Evolutionary conservation across 2,888 invertebrate species (phyloP).

Genomic region (Pollenia griseotomentosa): DNA sequence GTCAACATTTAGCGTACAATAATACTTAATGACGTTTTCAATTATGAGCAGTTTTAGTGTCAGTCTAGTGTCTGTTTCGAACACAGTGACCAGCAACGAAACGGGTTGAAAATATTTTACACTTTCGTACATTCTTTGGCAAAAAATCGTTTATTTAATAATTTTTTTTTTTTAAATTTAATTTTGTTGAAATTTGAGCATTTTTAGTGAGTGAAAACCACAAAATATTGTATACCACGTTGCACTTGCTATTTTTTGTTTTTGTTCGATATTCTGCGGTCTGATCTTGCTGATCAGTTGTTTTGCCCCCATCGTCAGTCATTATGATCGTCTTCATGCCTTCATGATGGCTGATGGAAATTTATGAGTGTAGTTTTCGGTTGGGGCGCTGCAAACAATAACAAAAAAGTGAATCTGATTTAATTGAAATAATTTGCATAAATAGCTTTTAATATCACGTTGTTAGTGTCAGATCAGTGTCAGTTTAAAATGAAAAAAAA

Average conservation of each 20-base stretch:
- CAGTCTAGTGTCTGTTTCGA: constrained; percentile 67
- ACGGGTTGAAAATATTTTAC: constrained; percentile 42
- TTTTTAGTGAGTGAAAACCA: constrained; percentile 2
- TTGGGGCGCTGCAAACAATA: background rate
- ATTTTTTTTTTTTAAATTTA: background rate
- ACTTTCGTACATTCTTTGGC: background rate
- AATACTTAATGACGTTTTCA: constrained; percentile 72
- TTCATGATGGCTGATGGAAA: constrained; percentile 7
- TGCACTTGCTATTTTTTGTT: background rate
- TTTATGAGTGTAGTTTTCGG: constrained; percentile 30
- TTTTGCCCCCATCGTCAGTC: background rate
- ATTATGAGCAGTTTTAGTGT: constrained; percentile 70
- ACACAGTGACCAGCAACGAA: constrained; percentile 57
- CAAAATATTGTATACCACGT: background rate
- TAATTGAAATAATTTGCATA: constrained; percentile 64
- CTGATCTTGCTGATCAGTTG: constrained; percentile 2
- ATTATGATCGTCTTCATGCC: constrained; percentile 7
- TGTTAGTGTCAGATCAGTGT: constrained; percentile 72
- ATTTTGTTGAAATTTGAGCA: constrained; percentile 37
- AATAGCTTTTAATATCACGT: constrained; percentile 63
- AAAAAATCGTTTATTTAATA: background rate
- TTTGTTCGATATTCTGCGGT: background rate
- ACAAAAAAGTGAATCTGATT: constrained; percentile 40
- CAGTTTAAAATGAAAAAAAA: constrained; percentile 43
- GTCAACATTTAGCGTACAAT: constrained; percentile 54